Percentiles rank a stretch among this genome's conserved stretches.
Conservation (phyloP, 2,888 invertebrate species). For the Ceriagrion tenellum region DNA sequence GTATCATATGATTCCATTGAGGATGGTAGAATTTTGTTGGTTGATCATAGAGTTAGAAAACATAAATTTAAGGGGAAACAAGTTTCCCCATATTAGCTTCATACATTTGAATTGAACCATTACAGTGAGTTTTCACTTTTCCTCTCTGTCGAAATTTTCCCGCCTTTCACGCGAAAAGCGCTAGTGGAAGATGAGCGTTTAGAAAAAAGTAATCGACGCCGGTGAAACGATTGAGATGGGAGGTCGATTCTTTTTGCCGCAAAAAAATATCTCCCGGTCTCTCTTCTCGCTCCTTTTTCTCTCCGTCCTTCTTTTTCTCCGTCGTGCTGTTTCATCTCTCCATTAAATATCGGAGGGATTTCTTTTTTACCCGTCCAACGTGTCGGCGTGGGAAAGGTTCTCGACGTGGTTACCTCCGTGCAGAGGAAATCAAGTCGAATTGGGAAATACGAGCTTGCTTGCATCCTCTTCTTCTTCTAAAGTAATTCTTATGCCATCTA, state of each 20-base stretch:
- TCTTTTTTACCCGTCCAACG: not conserved
- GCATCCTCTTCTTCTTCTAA: too few species aligned
- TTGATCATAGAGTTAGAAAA: not conserved
- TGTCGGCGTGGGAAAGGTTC: not conserved
- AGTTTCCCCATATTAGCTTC: not conserved
- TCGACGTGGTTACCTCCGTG: not conserved
- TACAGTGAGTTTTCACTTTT: not conserved
- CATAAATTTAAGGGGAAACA: not conserved
- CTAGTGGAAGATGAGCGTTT: not conserved
- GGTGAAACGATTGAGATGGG: not conserved
- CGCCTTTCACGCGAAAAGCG: not conserved
- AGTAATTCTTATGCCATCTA: too few species aligned
- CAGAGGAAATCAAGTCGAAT: too few species aligned
- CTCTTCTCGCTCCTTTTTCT: not conserved
- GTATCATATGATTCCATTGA: not conserved
- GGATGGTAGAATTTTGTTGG: not conserved
- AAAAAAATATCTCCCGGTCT: not conserved
- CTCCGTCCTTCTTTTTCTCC: not conserved
- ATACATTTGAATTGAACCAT: not conserved
- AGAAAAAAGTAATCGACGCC: not conserved
- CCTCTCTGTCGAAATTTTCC: not conserved
- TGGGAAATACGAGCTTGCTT: too few species aligned
- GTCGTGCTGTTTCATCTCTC: not conserved
- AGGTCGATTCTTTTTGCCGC: not conserved
- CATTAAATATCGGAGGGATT: not conserved